Conservation (phyloP, 2,888 invertebrate species). For the Drosophila mettleri region DNA sequence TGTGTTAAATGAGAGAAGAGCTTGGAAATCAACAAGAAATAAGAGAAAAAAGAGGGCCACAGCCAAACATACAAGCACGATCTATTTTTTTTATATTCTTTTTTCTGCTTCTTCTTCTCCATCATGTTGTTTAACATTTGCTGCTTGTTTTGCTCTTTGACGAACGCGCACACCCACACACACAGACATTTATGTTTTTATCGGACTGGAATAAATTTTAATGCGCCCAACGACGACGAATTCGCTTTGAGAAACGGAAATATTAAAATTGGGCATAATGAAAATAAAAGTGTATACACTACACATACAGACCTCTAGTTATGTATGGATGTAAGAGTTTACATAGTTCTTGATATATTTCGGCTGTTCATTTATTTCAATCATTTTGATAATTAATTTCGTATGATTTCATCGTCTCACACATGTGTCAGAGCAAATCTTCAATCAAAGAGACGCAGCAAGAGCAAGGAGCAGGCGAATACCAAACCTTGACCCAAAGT, state of each 20-base stretch:
- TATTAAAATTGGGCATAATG: slow-evolving; percentile 66
- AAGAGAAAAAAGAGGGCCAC: slow-evolving; percentile 44
- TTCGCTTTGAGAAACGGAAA: slow-evolving; percentile 65
- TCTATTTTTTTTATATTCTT: slow-evolving; percentile 53
- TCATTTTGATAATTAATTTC: slow-evolving; percentile 40
- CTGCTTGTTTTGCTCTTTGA: slow-evolving; percentile 33
- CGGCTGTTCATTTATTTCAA: slow-evolving; percentile 34
- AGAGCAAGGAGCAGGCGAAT: slow-evolving; percentile 22
- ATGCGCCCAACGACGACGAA: slow-evolving; percentile 54
- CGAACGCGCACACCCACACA: slow-evolving; percentile 17
- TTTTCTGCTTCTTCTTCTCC: slow-evolving; percentile 22
- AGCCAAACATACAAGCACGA: slow-evolving; percentile 54
- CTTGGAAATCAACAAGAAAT: slow-evolving; percentile 48
- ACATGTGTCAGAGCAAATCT: slow-evolving; percentile 29
- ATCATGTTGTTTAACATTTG: slow-evolving; percentile 24
- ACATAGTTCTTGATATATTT: slow-evolving; percentile 13
- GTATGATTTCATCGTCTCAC: not conserved
- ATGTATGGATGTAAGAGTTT: slow-evolving; percentile 4
- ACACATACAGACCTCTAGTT: slow-evolving; percentile 4
- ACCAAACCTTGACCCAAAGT: slow-evolving; percentile 69
- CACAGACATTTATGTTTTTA: slow-evolving; percentile 32
- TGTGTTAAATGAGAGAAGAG: slow-evolving; percentile 30
- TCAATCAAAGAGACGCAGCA: slow-evolving; percentile 19
- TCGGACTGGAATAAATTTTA: slow-evolving; percentile 67
- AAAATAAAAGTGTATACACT: slow-evolving; percentile 39